Conservation (phyloP, 1,140 invertebrate species). For the Carposina sasakii region DNA sequence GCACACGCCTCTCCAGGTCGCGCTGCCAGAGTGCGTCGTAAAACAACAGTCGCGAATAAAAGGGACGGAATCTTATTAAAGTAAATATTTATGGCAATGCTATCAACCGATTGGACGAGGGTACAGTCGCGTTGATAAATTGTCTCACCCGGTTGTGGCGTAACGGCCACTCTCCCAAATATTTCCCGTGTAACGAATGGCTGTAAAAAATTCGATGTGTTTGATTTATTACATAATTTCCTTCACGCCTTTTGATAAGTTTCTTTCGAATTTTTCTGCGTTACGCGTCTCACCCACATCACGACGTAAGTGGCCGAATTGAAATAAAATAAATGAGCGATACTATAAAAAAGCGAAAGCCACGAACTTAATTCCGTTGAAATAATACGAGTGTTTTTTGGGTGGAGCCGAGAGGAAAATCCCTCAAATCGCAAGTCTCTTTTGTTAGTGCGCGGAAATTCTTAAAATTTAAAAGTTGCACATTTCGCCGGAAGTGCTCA, state of each 20-base stretch:
- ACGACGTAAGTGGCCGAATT: slow-evolving; percentile 30
- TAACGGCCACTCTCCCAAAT: slow-evolving; percentile 46
- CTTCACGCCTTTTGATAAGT: slow-evolving; percentile 45
- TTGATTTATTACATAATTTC: slow-evolving; percentile 56
- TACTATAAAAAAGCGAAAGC: slow-evolving; percentile 9
- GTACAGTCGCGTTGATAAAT: slow-evolving; percentile 59
- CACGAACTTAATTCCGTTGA: too few species aligned
- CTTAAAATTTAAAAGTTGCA: slow-evolving; percentile 65
- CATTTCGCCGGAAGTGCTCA: slow-evolving; percentile 50
- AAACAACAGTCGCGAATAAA: slow-evolving; percentile 62
- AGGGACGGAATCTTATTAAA: slow-evolving; percentile 71
- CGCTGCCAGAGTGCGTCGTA: slow-evolving; percentile 56
- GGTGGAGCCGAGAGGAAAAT: too few species aligned
- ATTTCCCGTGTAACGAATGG: slow-evolving; percentile 48
- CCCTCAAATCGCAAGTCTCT: too few species aligned
- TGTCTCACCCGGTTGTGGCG: slow-evolving; percentile 50
- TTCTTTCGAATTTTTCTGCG: slow-evolving; percentile 19
- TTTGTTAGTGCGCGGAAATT: too few species aligned
- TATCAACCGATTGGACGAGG: slow-evolving; percentile 67
- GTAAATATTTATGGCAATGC: slow-evolving; percentile 72
- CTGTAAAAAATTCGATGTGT: slow-evolving; percentile 44
- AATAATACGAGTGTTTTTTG: too few species aligned
- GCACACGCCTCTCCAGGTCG: slow-evolving; percentile 39
- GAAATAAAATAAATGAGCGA: slow-evolving; percentile 22
- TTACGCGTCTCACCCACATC: slow-evolving; percentile 23